Evolutionary conservation across 2,797 vertebrate species (phyloP).

Genomic region (Helarctos malayanus): DNA sequence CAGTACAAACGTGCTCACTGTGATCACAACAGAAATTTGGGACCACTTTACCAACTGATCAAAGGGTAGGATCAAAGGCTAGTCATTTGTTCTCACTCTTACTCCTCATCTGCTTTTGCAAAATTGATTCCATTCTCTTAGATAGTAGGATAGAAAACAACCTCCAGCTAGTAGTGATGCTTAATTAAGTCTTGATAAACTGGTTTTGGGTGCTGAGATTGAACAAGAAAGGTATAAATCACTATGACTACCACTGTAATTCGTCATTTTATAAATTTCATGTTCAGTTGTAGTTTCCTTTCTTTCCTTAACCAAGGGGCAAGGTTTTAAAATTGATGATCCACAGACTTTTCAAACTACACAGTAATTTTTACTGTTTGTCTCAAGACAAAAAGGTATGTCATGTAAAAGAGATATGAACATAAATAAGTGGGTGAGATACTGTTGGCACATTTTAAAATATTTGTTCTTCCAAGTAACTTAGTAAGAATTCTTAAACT

Average conservation of each 20-base stretch:
- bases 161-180: background rate
- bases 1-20: background rate
- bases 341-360: constrained; percentile 23
- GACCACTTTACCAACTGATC: background rate
- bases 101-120: background rate
- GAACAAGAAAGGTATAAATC: constrained; percentile 12
- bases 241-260: background rate
- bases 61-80: background rate
- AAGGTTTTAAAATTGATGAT: constrained; percentile 19
- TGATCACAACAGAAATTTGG: background rate
- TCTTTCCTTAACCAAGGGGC: background rate
- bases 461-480: constrained; percentile 61
- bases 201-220: background rate
- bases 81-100: background rate
- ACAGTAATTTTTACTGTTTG: constrained; percentile 56
- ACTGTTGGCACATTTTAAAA: constrained; percentile 53
- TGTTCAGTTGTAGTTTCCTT: constrained; percentile 36
- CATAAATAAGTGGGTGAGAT: constrained; percentile 11
- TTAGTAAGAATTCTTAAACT: constrained; percentile 61
- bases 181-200: constrained; percentile 46
- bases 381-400: background rate
- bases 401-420: constrained; percentile 32
- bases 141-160: background rate
- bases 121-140: background rate
- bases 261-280: constrained; percentile 25